Base-by-base conservation (phyloP, 2,113 vertebrate species). In the Notothenia rossii region DNA sequence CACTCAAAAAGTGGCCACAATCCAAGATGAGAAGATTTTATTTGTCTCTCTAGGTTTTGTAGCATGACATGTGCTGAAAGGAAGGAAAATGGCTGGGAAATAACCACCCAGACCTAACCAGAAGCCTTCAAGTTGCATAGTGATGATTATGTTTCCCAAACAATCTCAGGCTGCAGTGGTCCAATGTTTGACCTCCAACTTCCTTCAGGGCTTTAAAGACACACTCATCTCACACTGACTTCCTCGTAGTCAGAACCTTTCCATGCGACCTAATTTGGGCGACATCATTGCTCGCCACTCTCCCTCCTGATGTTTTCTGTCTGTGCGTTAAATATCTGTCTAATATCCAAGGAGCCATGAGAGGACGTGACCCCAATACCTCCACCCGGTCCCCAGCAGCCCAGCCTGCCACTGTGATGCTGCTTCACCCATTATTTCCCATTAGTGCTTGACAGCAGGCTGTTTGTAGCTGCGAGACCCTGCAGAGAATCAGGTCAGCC, bases 361-460 rank as follows among this genome's bases (percentile, higher is more conserved):
- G 70, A 72, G 67, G 73, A 48, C 51, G 33, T 80, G 87, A 84
- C 87, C 85, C 61, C 81, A 56, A 77, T 72, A 84, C 85, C 71
- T 82, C 72, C 77, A 79, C 71, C 77, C 17, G 0, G 72, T 77
- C 81, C 79, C 75, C 68, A 20, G 25, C 1, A 68, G 71, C 36
- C 17, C 45, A 10, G 58, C 20, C 9, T 17, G 64, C 80, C 7
- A 22, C 61, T 13, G 67, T 8, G 73, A 72, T 45, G 48, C 48
- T 45, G 62, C 48, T 50, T 43, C 46, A 14, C 76, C 79, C 90
- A 86, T 91, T 89, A 89, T 84, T 89, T 84, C 75, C 87, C 87
- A 84, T 91, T 88, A 91, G 75, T 54, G 50, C 36, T 22, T 81
- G 89, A 89, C 83, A 78, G 91, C 80, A 1, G 65, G 58, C 53